phyloP scores from a whole-genome alignment of 2,113 vertebrate species.

The Callopanchax toddi region DNA sequence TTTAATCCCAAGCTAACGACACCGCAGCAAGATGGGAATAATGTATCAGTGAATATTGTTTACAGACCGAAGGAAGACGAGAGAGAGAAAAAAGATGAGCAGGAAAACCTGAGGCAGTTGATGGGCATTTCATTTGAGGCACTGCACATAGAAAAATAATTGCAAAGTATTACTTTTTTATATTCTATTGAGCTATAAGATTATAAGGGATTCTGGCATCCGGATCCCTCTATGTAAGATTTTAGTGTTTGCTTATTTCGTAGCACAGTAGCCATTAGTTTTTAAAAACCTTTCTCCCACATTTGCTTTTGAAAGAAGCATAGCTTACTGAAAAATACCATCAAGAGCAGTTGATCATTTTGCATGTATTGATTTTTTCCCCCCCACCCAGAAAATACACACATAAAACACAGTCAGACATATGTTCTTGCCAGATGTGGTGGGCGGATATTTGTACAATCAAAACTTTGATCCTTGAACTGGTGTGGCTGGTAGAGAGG shows the following conservation, averaged over 20 bases:
- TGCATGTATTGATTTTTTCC: conserved; percentile 76
- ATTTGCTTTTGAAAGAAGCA: conserved; percentile 74
- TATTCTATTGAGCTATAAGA: conserved; percentile 80
- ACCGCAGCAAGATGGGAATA: conserved; percentile 23
- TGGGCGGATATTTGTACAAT: conserved; percentile 69
- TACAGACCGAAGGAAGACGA: conserved; percentile 60
- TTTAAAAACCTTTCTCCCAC: conserved; percentile 65
- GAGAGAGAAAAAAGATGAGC: conserved; percentile 22
- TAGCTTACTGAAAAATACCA: conserved; percentile 72
- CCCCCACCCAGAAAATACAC: conserved; percentile 70
- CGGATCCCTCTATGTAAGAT: conserved; percentile 78
- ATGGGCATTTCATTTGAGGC: conserved; percentile 75
- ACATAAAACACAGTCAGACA: conserved; percentile 54
- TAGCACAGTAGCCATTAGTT: conserved; percentile 83
- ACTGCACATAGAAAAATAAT: conserved; percentile 76
- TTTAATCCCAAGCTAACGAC: conserved; percentile 1
- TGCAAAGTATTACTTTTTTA: conserved; percentile 78
- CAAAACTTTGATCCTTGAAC: conserved; percentile 66
- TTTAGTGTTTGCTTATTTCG: conserved; percentile 82
- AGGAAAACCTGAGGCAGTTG: conserved; percentile 42
- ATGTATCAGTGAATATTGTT: conserved; percentile 66
- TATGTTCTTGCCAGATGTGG: conserved; percentile 39
- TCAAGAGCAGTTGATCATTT: conserved; percentile 78
- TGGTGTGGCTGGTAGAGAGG: conserved; percentile 62
- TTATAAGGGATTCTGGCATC: conserved; percentile 79